Base-by-base conservation (phyloP, 2,888 invertebrate genomes). In the Thymelicus acteon region DNA sequence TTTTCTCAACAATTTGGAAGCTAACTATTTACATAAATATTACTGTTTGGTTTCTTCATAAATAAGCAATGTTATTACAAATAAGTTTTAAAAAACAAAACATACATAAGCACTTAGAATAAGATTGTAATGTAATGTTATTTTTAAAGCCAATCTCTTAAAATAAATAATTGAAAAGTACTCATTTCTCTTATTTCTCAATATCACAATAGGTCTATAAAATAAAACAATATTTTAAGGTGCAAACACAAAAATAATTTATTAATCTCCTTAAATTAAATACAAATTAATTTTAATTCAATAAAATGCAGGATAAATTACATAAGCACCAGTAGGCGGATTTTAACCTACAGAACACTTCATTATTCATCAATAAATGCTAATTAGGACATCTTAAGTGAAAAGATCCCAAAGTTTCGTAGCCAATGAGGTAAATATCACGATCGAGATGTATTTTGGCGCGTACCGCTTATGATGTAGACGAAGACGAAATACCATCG, bases 191-290 rank as follows among this genome's bases (percentile, higher is more conserved):
- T 24, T 12, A 6, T 4, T n/a, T 54, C 10, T 2, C 13, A 15
- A 49, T 49, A 12, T 44, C 12, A 12, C 44, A 8, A 52, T 52
- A 15, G 52, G 19, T 19, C 7, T 8, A 12, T 24, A 5, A 54
- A 24, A 54, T 24, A 24, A 54, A 54, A 54, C 54, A 54, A 54
- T 24, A 12, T 4, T 58, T 58, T 58, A 13, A 37, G 6, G n/a
- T 58, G 58, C 58, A 13, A 58, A 58, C 58, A 58, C 31, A 62
- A 62, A 62, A 60, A 60, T 60, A 60, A 49, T 62, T 44, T 49
- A 44, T 62, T 62, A 60, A 10, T 40, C 24, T 31, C 49, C 62
- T 48, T 62, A 37, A 61, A 62, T 48, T 47, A 61, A 3, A 31
- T 39, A 13, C 13, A 1, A 44, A 10, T 10, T 40, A 57, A 13